Percentiles rank a stretch among this genome's conserved stretches.
These are phyloP conservation scores for Vidua chalybeata DNA, from an alignment of 2,113 vertebrate species.

Conservation along the genomic window DNA sequence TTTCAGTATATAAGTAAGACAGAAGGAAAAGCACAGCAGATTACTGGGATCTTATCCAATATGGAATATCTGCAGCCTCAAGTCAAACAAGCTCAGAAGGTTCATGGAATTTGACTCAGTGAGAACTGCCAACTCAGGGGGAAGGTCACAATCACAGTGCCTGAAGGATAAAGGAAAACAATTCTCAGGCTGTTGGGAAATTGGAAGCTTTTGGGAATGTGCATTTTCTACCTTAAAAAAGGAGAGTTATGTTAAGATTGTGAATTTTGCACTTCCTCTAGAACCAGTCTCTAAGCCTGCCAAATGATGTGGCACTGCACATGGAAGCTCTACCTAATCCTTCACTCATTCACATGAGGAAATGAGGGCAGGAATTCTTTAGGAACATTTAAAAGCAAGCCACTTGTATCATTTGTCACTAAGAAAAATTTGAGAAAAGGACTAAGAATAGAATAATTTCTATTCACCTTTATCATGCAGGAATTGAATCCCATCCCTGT, in stretches of 20 bases:
- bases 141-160: constrained; percentile 13
- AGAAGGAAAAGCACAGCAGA: constrained; percentile 51
- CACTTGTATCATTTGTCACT: neutral
- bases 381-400: neutral
- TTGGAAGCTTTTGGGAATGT: neutral
- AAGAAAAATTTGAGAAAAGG: neutral
- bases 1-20: constrained; percentile 12
- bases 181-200: neutral
- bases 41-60: constrained; percentile 51
- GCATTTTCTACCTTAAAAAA: neutral
- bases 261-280: neutral
- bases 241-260: neutral
- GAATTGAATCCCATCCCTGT: neutral
- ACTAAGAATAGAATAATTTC: neutral
- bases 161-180: neutral
- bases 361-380: neutral
- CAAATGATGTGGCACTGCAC: neutral
- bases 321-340: neutral
- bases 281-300: neutral
- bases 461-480: neutral
- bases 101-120: constrained; percentile 32
- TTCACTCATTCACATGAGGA: neutral
- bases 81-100: constrained; percentile 52
- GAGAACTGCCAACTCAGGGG: constrained; percentile 7
- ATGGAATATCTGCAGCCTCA: constrained; percentile 43